These are phyloP conservation scores for Thecophora atra DNA, from an alignment of 2,888 invertebrate species.

Conservation along the genomic window DNA sequence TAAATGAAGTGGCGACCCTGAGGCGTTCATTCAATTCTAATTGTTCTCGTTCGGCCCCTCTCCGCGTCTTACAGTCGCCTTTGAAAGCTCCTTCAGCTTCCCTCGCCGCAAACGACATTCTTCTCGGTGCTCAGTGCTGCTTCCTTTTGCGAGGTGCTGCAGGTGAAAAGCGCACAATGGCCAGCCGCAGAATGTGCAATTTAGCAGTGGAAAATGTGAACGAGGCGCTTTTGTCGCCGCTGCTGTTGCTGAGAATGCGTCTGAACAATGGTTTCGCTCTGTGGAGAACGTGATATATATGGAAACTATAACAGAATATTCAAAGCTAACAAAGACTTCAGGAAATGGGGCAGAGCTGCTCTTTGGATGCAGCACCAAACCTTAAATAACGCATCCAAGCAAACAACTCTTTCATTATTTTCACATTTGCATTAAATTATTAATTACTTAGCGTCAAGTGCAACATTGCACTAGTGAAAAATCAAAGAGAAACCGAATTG, in stretches of 20 bases:
- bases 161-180: slow-evolving; percentile 31
- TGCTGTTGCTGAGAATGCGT: too few species aligned
- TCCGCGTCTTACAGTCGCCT: not conserved
- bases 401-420: too few species aligned
- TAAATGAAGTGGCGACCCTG: slow-evolving; percentile 28
- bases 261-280: not conserved
- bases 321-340: not conserved
- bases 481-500: too few species aligned
- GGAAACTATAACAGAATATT: not conserved
- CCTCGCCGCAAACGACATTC: slow-evolving; percentile 12
- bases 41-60: slow-evolving; percentile 7
- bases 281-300: not conserved
- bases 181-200: slow-evolving; percentile 31
- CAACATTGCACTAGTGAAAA: too few species aligned
- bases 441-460: too few species aligned
- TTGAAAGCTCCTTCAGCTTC: slow-evolving; percentile 4
- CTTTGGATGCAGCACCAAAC: too few species aligned
- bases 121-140: slow-evolving; percentile 1
- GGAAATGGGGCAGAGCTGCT: too few species aligned
- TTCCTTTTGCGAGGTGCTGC: not conserved
- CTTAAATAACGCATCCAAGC: too few species aligned
- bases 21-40: slow-evolving; percentile 28
- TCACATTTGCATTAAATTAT: too few species aligned
- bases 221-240: too few species aligned
- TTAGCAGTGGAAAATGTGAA: too few species aligned